Percentiles rank a stretch among this genome's conserved stretches.
phyloP scores from a whole-genome alignment of 2,113 vertebrate species.

The Rhinoderma darwinii region DNA sequence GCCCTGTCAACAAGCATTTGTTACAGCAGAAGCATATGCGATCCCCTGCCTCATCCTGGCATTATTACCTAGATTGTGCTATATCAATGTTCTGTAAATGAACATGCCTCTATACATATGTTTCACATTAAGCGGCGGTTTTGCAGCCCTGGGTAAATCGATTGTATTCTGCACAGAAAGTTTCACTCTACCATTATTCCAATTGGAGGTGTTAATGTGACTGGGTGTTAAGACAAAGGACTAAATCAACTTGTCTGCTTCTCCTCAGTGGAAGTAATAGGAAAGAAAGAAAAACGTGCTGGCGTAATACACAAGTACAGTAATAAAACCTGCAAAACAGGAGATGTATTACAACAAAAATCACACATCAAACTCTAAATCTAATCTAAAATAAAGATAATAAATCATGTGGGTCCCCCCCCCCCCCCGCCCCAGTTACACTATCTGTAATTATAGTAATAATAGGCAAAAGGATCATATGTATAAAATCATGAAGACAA shows the following conservation, averaged over 20 bases:
- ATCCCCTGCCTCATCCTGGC: slow-evolving; percentile 10
- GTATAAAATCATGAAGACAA: not conserved
- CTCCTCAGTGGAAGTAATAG: slow-evolving; percentile 1
- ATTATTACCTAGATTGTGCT: slow-evolving; percentile 53
- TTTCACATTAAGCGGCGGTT: slow-evolving; percentile 47
- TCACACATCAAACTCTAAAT: too few species aligned
- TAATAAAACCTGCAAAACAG: not conserved
- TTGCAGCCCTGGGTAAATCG: slow-evolving; percentile 37
- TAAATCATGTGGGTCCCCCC: too few species aligned
- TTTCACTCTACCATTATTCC: slow-evolving; percentile 35
- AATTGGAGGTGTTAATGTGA: slow-evolving; percentile 17
- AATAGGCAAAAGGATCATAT: not conserved
- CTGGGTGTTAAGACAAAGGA: slow-evolving; percentile 18
- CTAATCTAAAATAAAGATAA: not conserved
- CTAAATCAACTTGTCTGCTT: not conserved
- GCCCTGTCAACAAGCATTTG: slow-evolving; percentile 54
- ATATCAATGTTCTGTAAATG: slow-evolving; percentile 54
- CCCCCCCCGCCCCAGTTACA: too few species aligned
- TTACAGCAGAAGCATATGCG: slow-evolving; percentile 41
- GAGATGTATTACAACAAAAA: not conserved
- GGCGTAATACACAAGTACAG: not conserved
- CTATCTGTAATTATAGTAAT: too few species aligned
- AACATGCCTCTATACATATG: slow-evolving; percentile 54
- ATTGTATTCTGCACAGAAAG: slow-evolving; percentile 38
- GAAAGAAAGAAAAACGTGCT: not conserved